Evolutionary conservation across 2,888 invertebrate genomes (phyloP), one percentile per base, ranked within the genome.

Genomic region (Dione juno): DNA sequence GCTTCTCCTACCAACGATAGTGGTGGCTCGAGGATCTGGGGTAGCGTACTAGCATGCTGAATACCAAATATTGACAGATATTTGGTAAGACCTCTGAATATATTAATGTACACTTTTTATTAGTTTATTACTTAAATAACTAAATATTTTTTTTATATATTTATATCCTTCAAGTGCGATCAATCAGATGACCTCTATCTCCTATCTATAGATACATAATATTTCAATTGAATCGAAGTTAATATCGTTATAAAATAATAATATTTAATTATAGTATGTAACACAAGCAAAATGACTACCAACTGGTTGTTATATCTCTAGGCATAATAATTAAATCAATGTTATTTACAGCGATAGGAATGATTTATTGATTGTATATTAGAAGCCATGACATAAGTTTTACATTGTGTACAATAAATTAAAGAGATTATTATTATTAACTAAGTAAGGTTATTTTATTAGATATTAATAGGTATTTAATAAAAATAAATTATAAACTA

Each of bases 281-380:
- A 40, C 57, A 40, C 40, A 57, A 57, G 57, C 57, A 57, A 57
- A 57, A 57, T 57, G 37, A 57, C 40, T 37, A 57, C 43, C 28
- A 43, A 41, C 43, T 61, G 10, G 59, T 61, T 45, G 43, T 61
- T 61, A 61, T 45, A 43, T 61, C 59, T 61, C 61, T 77, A 78
- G 77, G 74, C 71, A 71, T 76, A 74, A 78, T 77, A 78, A 77
- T 79, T 80, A 79, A 78, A 75, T 74, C 76, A 71, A 66, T 45
- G 70, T 78, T 76, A 77, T 76, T 78, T 76, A 75, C 75, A 73
- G 50, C 73, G 28, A 70, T 74, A 63, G 66, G 50, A 64, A 40
- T 71, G 69, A 73, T 73, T 71, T 73, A 73, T 73, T 54, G 35
- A 28, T 35, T 48, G 64, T 53, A 59, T 66, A 66, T 72, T 67